Evolutionary conservation across 2,888 invertebrate species (phyloP).

Genomic region (Eilema griseolum): DNA sequence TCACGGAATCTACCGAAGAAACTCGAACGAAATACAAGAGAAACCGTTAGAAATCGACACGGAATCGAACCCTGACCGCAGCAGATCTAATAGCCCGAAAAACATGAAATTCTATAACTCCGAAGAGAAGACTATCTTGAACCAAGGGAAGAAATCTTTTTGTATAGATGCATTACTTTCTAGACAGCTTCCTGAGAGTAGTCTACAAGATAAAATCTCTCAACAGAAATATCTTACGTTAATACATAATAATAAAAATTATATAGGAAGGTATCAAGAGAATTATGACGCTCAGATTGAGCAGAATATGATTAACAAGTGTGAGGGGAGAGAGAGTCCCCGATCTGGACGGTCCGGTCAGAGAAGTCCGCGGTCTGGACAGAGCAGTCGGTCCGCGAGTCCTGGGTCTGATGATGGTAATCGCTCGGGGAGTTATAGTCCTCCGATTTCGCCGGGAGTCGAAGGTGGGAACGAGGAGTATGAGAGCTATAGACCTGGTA

Average conservation of each 20-base stretch:
- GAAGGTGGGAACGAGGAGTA: slow-evolving; percentile 88
- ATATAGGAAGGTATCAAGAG: slow-evolving; percentile 75
- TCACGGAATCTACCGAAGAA: slow-evolving; percentile 67
- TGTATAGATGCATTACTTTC: slow-evolving; percentile 96
- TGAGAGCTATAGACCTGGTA: slow-evolving; percentile 81
- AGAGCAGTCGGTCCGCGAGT: slow-evolving; percentile 70
- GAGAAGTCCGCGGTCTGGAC: slow-evolving; percentile 55
- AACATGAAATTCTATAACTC: slow-evolving; percentile 73
- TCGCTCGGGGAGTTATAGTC: slow-evolving; percentile 91
- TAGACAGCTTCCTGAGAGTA: slow-evolving; percentile 74
- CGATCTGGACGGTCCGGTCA: slow-evolving; percentile 53
- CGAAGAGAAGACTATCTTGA: slow-evolving; percentile 78
- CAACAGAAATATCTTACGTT: slow-evolving; percentile 76
- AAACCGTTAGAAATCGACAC: slow-evolving; percentile 76
- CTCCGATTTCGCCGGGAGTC: slow-evolving; percentile 94
- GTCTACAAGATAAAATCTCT: slow-evolving; percentile 70
- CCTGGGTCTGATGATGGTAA: slow-evolving; percentile 87
- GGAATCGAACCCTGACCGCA: slow-evolving; percentile 68
- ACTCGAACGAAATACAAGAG: slow-evolving; percentile 64
- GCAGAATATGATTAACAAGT: slow-evolving; percentile 79
- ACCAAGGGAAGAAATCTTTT: slow-evolving; percentile 90
- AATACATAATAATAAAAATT: slow-evolving; percentile 79
- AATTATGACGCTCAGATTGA: slow-evolving; percentile 82
- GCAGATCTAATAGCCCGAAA: slow-evolving; percentile 76
- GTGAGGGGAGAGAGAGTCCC: slow-evolving; percentile 63